Base-by-base conservation (phyloP, 2,888 invertebrate genomes). In the Diplazon laetatorius region DNA sequence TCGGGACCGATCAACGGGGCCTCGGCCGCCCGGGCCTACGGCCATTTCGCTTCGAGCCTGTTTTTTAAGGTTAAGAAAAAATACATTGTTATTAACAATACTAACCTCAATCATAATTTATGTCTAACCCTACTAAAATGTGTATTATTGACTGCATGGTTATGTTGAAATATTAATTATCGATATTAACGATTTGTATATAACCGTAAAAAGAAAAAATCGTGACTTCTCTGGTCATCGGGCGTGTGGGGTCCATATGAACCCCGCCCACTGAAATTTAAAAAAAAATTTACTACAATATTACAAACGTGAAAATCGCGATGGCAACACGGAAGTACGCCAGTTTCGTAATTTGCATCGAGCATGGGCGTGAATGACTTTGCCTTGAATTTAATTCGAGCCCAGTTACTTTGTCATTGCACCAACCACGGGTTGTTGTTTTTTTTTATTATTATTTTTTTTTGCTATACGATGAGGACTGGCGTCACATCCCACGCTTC, bases 41-140 rank as follows among this genome's bases (percentile, higher is more conserved):
- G 85, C 83, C 86, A 85, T 86, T 76, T 83, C 84, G 85, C 83
- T 81, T 75, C 87, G 86, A 83, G 83, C 72, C 86, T 86, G 76
- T 50, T 82, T 37, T 35, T 62, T n/a, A 63, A 71, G n/a, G 14
- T 57, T 20, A 35, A 18, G 16, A n/a, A n/a, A n/a, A n/a, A n/a
- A n/a, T n/a, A 35, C 16, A 18, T 35, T 35, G 10, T n/a, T 10
- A 6, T 42, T 8, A 42, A 2, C 42, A 42, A 42, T n/a, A 42
- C n/a, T 42, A n/a, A n/a, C n/a, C n/a, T n/a, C n/a, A n/a, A n/a
- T n/a, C n/a, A n/a, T n/a, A n/a, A n/a, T n/a, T n/a, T n/a, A n/a
- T n/a, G n/a, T n/a, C n/a, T n/a, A n/a, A n/a, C n/a, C n/a, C n/a
- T n/a, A n/a, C n/a, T n/a, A n/a, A n/a, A n/a, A n/a, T n/a, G n/a